phyloP scores from a whole-genome alignment of 2,888 invertebrate species.

The Pammene aurita region DNA sequence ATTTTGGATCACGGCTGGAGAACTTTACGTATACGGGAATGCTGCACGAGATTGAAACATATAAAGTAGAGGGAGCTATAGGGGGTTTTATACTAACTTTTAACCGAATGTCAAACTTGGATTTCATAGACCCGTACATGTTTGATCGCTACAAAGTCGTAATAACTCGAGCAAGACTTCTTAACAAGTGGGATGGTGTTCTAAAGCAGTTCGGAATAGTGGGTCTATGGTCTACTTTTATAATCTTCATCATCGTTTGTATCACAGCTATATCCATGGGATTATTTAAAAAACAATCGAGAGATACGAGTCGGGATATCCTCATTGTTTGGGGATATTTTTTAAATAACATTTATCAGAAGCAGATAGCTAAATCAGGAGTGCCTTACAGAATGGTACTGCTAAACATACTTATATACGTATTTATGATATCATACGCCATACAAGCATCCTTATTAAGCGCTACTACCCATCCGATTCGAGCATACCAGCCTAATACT shows the following conservation, averaged over 20 bases:
- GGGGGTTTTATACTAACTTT: constrained; percentile 47
- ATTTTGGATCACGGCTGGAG: constrained; percentile 47
- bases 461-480: constrained; percentile 40
- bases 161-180: constrained; percentile 22
- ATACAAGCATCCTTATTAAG: constrained; percentile 52
- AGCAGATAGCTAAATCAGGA: constrained; percentile 27
- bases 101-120: constrained; percentile 23
- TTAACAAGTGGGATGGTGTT: constrained; percentile 38
- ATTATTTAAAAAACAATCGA: constrained; percentile 47
- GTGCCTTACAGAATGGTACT: constrained; percentile 48
- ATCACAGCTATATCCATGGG: constrained; percentile 42
- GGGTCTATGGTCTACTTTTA: constrained; percentile 9
- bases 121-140: constrained; percentile 42
- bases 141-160: constrained; percentile 37
- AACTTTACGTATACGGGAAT: constrained; percentile 46
- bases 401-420: constrained; percentile 47
- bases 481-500: constrained; percentile 44
- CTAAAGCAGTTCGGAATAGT: constrained; percentile 9
- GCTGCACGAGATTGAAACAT: constrained; percentile 45
- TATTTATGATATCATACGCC: constrained; percentile 52
- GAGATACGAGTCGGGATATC: constrained; percentile 47
- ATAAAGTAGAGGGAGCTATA: constrained; percentile 52
- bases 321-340: constrained; percentile 54
- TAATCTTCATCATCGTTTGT: constrained; percentile 48
- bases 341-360: constrained; percentile 48